Base-by-base conservation (phyloP, 1,140 invertebrate genomes). In the Neodiprion pinetum region DNA sequence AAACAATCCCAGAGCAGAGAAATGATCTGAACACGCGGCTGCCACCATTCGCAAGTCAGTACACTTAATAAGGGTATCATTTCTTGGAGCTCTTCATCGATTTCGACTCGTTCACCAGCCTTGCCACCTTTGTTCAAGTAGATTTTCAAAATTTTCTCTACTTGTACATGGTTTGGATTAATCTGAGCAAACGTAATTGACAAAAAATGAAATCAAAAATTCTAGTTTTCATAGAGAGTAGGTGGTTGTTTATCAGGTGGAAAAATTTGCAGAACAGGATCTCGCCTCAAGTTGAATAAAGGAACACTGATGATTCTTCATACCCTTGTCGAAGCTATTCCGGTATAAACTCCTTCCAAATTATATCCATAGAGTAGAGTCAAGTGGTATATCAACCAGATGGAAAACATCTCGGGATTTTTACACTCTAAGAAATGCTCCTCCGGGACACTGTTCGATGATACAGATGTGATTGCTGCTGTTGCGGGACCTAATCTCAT, bases 1-100 rank as follows among this genome's bases (percentile, higher is more conserved):
- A 88, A 90, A 78, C 87, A 90, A 48, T 90, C 89, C 84, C 89
- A 87, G 7, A 90, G 78, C 40, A 84, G 76, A 28, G 87, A 83
- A 71, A 90, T 79, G 48, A 88, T 79, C 75, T 84, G 82, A 1
- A 85, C 82, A 50, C 83, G 80, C 1, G 86, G 80, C n/a, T 87
- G 80, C 88, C 88, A 89, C 82, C 86, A 86, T 53, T 88, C 83
- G 47, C 78, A 82, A 23, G 83, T 81, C 28, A 89, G 79, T 71
- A 74, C 79, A 67, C 85, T 77, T n/a, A 90, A 68, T 9, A 89
- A 67, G 7, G 82, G 79, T 71, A 90, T 88, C 76, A 87, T 86
- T 17, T 83, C 75, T 70, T 83, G 78, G 8, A 90, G 77, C 71
- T 89, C 86, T 65, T 84, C 81, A 75, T 90, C 88, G 48, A 82